Evolutionary conservation across 1,140 invertebrate species (phyloP).

Genomic region (Ruditapes philippinarum): DNA sequence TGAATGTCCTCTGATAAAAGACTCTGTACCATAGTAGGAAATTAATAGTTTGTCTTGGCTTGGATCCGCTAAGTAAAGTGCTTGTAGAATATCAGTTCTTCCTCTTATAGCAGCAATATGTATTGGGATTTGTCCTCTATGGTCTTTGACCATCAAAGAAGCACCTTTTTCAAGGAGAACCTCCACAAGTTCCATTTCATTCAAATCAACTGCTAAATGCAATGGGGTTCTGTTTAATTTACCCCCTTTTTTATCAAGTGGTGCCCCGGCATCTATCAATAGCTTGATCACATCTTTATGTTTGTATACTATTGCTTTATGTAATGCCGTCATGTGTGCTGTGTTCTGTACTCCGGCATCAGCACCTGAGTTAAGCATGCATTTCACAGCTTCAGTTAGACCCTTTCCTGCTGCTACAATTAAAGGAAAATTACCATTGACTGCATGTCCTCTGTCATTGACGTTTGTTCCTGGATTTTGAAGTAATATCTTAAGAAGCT

Average conservation of each 20-base stretch:
- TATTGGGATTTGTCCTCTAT: conserved; percentile 49
- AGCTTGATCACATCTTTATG: neutral
- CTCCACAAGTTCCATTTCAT: neutral
- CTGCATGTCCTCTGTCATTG: neutral
- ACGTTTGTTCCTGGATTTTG: neutral
- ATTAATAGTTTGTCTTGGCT: neutral
- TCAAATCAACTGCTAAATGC: conserved; percentile 41
- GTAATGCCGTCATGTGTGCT: conserved; percentile 18
- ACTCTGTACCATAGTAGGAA: conserved; percentile 13
- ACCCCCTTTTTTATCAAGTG: neutral
- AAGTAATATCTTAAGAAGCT: neutral
- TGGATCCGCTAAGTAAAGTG: neutral
- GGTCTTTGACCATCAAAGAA: conserved; percentile 2
- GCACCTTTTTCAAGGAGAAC: neutral
- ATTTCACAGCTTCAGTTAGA: conserved; percentile 11
- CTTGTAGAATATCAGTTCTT: neutral
- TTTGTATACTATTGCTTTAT: conserved; percentile 38
- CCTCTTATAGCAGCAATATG: conserved; percentile 38
- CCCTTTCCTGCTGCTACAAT: neutral
- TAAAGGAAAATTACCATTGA: conserved; percentile 9
- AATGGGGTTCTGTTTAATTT: conserved; percentile 35
- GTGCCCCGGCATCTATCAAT: neutral
- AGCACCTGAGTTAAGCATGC: neutral
- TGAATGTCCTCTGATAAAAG: conserved; percentile 31
- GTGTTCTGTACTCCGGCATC: conserved; percentile 27